A percentile compares a stretch with the other conserved stretches of the same genome.
phyloP scores from a whole-genome alignment of 2,113 vertebrate genomes.

The Pluvianellus socialis region DNA sequence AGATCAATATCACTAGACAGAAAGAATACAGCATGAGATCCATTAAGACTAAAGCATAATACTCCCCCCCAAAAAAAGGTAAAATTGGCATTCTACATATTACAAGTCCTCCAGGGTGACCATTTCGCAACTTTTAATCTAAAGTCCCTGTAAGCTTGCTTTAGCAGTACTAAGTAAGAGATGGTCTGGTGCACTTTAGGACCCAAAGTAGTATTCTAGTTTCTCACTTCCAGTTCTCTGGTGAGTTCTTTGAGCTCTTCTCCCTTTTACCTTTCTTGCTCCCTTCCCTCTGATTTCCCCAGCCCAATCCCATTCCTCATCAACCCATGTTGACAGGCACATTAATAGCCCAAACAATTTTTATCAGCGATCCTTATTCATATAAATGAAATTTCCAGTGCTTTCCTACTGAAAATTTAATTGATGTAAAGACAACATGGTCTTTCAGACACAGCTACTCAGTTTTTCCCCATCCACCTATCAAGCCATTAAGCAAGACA shows the following conservation, averaged over 20 bases:
- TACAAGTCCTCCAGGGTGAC: background rate
- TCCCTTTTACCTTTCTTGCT: background rate
- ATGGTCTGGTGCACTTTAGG: background rate
- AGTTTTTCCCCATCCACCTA: background rate
- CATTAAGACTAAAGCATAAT: background rate
- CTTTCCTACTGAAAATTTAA: background rate
- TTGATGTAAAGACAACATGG: background rate
- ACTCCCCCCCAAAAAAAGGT: background rate
- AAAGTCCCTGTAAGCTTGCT: background rate
- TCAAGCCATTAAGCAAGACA: background rate
- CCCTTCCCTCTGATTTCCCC: background rate
- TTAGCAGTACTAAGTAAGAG: background rate
- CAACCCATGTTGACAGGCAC: background rate
- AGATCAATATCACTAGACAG: constrained; percentile 92
- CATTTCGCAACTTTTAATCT: background rate
- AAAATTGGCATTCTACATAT: background rate
- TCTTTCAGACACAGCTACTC: background rate
- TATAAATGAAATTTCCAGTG: background rate
- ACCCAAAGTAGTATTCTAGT: background rate
- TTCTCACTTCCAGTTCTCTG: background rate
- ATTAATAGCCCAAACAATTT: background rate
- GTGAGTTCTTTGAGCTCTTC: background rate
- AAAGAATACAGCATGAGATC: background rate
- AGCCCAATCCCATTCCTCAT: background rate
- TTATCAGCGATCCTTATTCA: background rate